Evolutionary conservation across 2,113 vertebrate species (phyloP).

Genomic region (Apaloderma vittatum): DNA sequence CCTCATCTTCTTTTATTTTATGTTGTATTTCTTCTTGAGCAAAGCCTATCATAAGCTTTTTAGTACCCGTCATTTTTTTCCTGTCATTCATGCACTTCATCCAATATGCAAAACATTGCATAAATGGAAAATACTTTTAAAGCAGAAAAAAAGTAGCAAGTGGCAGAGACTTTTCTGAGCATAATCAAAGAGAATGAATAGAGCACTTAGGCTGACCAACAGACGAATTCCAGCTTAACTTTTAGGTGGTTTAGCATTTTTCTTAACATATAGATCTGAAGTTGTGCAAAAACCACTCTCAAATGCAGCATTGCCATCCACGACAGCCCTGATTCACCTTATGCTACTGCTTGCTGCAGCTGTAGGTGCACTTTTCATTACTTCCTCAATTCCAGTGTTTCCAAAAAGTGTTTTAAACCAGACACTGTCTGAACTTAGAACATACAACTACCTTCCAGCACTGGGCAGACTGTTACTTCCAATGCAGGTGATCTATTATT

Average conservation of each 20-base stretch:
- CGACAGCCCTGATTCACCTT: background rate
- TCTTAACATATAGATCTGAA: background rate
- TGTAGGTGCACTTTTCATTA: background rate
- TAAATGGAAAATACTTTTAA: background rate
- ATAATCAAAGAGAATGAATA: background rate
- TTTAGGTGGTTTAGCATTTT: background rate
- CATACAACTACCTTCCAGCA: accelerated
- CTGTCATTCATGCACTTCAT: background rate
- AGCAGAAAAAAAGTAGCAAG: background rate
- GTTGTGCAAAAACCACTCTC: background rate
- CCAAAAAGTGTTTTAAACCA: background rate
- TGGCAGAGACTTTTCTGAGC: background rate
- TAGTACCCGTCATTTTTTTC: background rate
- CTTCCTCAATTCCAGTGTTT: background rate
- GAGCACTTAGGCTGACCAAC: background rate
- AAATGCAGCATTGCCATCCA: background rate
- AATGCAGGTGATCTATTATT: background rate
- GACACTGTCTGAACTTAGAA: background rate
- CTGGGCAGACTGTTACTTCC: background rate
- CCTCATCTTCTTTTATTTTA: background rate
- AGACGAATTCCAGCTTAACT: background rate
- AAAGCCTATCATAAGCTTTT: background rate
- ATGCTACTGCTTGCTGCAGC: background rate
- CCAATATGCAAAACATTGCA: background rate
- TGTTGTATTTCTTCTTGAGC: background rate